Evolutionary conservation across 2,113 vertebrate genomes (phyloP).

Genomic region (Notechis scutatus): DNA sequence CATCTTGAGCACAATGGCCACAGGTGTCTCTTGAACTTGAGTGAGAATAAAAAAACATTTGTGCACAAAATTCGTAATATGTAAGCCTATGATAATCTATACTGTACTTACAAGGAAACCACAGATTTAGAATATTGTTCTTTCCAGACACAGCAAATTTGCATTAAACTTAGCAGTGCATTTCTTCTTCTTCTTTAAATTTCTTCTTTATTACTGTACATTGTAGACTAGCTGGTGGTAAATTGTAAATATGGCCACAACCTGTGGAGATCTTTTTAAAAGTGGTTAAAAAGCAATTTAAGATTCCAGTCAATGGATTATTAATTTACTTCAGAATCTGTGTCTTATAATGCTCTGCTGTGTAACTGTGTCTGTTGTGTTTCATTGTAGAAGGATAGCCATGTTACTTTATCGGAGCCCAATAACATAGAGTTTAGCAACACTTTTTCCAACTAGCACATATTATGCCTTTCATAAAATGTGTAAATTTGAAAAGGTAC

Average conservation of each 20-base stretch:
- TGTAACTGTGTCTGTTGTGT: conserved; percentile 2
- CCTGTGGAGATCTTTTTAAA: conserved; percentile 29
- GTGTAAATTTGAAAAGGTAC: neutral
- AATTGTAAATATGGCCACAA: conserved; percentile 51
- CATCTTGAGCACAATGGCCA: neutral
- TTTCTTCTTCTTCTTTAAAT: conserved; percentile 13
- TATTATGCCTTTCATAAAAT: neutral
- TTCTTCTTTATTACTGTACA: conserved; percentile 26
- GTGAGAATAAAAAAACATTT: neutral
- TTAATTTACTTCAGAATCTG: conserved; percentile 43
- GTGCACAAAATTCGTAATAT: neutral
- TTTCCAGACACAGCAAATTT: conserved; percentile 31
- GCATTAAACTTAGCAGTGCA: conserved; percentile 10
- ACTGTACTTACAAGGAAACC: neutral
- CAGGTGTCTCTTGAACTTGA: neutral
- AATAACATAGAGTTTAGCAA: neutral
- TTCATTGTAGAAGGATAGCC: neutral
- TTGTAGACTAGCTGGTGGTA: conserved; percentile 15
- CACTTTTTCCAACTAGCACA: neutral
- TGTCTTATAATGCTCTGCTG: conserved; percentile 8
- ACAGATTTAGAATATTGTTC: conserved; percentile 27
- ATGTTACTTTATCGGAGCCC: neutral
- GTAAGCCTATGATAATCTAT: neutral
- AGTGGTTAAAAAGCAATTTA: conserved; percentile 44
- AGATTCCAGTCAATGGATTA: conserved; percentile 23